Conservation (phyloP, 2,113 vertebrate species). For the Erpornis zantholeuca region DNA sequence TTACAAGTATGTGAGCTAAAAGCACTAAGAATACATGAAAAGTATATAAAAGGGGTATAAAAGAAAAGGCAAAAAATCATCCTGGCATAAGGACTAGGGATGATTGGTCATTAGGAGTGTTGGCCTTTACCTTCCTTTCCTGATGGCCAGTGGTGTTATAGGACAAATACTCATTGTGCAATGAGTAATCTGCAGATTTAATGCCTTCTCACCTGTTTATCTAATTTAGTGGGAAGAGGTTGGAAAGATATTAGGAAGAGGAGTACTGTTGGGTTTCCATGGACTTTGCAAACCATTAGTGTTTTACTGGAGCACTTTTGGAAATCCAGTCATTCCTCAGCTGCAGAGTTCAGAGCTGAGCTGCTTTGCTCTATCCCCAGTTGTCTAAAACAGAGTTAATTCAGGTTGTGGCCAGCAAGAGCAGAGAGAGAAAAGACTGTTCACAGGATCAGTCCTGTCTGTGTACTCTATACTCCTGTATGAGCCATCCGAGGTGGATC, state of each 20-base stretch:
- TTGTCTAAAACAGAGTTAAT: not conserved
- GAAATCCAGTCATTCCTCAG: not conserved
- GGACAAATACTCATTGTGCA: not conserved
- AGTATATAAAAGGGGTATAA: no score
- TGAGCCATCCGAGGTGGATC: not conserved
- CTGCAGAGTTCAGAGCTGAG: not conserved
- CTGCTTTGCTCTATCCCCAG: not conserved
- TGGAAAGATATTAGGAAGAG: not conserved
- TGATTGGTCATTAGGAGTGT: not conserved
- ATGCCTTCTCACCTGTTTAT: not conserved
- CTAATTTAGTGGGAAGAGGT: not conserved
- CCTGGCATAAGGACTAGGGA: not conserved
- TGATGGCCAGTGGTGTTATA: not conserved
- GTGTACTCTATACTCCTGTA: not conserved
- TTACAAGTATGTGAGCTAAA: no score
- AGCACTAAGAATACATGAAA: no score
- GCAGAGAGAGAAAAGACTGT: not conserved
- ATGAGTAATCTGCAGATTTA: not conserved
- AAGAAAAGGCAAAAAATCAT: no score
- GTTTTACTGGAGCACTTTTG: not conserved
- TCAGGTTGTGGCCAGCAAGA: not conserved
- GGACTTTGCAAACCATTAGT: not conserved
- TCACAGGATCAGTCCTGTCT: slow-evolving; percentile 7
- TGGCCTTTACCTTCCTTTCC: not conserved
- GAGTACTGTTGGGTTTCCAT: not conserved